Evolutionary conservation across 2,113 vertebrate genomes (phyloP), one percentile per base, ranked within the genome.

Genomic region (Bufo bufo): DNA sequence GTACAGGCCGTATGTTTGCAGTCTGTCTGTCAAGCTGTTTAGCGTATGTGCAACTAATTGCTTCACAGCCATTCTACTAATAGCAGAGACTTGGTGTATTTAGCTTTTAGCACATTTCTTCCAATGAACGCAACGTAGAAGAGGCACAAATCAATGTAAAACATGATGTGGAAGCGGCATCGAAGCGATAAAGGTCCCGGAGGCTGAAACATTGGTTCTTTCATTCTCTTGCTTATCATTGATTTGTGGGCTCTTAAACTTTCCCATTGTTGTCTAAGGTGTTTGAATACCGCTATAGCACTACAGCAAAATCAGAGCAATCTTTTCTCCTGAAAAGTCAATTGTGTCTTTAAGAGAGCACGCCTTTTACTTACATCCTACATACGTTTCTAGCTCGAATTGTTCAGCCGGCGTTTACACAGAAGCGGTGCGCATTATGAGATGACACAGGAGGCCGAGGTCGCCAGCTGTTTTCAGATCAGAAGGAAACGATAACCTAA

Each of bases 191-290:
- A 81, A 61, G 58, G 56, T 43, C 79, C 75, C 33, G 33, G 43
- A 17, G 79, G 79, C 79, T 81, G 79, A 45, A 81, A 81, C 79
- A 81, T 81, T 14, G 79, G 4, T 63, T 61, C 56, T 81, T 79
- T 79, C 45, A 81, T 81, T 58, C 79, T 81, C 58, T 47, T 81
- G 79, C 79, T 81, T 81, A 81, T 58, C 79, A 81, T 63, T 81
- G 79, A 81, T 81, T 81, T 81, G 58, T 47, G 56, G 79, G 56
- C 79, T 81, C 79, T 81, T 81, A 81, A 81, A 81, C 52, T 81
- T 81, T 71, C 63, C 56, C 45, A 58, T 61, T 61, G n/a, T 61
- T 81, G 79, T 81, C 13, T 63, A 56, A 56, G 33, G 59, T 8
- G 54, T 23, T 58, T 58, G 54, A 43, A 16, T 10, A 59, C 54